Conservation (phyloP, 2,113 vertebrate species). For the Xenopus laevis region DNA sequence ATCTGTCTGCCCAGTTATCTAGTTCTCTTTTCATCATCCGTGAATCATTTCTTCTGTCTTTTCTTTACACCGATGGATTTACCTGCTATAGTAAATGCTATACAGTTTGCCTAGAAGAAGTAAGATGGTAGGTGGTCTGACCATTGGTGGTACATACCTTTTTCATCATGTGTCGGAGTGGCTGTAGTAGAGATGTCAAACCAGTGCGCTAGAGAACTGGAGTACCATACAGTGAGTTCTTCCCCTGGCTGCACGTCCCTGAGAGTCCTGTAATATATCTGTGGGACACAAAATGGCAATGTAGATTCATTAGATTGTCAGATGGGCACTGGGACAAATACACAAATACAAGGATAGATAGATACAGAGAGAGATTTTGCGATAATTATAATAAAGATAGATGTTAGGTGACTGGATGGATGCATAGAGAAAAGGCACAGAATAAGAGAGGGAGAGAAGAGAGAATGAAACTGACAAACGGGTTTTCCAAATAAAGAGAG, state of each 20-base stretch:
- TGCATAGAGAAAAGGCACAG: background rate
- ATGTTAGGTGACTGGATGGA: too few species aligned
- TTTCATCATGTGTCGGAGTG: constrained; percentile 95
- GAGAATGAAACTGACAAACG: background rate
- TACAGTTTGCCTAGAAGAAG: too few species aligned
- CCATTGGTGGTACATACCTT: constrained; percentile 70
- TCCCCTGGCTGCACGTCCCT: constrained; percentile 89
- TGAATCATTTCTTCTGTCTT: too few species aligned
- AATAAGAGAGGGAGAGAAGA: too few species aligned
- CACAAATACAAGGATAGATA: background rate
- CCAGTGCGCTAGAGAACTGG: constrained; percentile 89
- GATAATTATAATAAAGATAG: too few species aligned
- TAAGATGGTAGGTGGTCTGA: too few species aligned
- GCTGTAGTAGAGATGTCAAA: constrained; percentile 90
- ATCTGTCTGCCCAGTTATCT: too few species aligned
- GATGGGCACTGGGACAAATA: background rate
- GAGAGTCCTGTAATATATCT: constrained; percentile 91
- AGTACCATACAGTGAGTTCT: constrained; percentile 94
- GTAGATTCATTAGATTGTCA: too few species aligned
- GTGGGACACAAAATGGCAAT: constrained; percentile 1
- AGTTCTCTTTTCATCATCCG: too few species aligned
- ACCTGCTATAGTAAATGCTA: too few species aligned
- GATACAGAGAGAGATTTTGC: background rate
- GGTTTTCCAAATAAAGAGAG: background rate
- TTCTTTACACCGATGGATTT: too few species aligned